These are phyloP conservation scores for Chinchilla lanigera DNA, from an alignment of 2,113 vertebrate genomes.

Conservation along the genomic window DNA sequence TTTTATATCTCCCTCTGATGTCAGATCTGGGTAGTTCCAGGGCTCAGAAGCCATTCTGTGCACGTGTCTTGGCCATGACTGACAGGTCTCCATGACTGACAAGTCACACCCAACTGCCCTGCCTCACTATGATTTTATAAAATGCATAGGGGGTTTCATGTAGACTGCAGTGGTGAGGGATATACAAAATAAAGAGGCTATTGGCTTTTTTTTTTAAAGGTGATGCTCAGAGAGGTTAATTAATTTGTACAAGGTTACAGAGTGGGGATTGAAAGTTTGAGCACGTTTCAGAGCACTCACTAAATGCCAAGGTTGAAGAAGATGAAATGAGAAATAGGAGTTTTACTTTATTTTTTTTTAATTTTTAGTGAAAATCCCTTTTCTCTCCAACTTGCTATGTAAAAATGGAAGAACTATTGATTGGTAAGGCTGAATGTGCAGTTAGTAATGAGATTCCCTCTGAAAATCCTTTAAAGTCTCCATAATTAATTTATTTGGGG, in stretches of 20 bases:
- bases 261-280: background rate
- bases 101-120: background rate
- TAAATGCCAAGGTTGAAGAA: background rate
- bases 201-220: background rate
- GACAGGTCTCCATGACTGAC: background rate
- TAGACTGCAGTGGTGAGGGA: too few species aligned
- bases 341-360: background rate
- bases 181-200: background rate
- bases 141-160: background rate
- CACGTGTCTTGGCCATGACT: background rate
- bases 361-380: background rate
- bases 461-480: constrained; percentile 78
- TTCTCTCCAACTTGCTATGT: constrained; percentile 53
- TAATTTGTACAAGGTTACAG: background rate
- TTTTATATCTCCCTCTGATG: background rate
- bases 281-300: background rate
- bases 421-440: constrained; percentile 40
- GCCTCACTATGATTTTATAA: background rate
- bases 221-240: background rate
- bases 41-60: background rate
- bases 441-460: constrained; percentile 80
- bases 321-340: constrained; percentile 52
- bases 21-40: background rate
- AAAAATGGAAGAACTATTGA: constrained; percentile 79
- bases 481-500: constrained; percentile 81